These are phyloP conservation scores for Esox masquinongy DNA, from an alignment of 2,797 vertebrate genomes.

Conservation along the genomic window DNA sequence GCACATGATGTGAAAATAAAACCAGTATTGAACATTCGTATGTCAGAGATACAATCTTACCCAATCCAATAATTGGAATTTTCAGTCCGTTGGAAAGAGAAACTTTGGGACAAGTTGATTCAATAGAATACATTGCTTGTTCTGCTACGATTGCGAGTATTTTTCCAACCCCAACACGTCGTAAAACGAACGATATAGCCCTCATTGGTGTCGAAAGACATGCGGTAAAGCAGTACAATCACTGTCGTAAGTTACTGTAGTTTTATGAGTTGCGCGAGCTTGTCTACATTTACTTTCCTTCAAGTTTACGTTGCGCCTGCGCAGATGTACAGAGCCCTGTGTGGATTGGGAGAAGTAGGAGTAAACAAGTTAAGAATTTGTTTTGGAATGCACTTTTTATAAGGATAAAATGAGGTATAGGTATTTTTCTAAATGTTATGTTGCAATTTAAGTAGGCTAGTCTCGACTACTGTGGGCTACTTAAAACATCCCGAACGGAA, in stretches of 20 bases:
- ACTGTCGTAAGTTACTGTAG: neutral
- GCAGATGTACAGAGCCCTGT: neutral
- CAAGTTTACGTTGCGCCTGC: neutral
- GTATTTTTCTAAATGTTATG: neutral
- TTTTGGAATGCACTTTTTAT: neutral
- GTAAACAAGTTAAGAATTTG: neutral
- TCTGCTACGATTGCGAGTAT: too few species aligned
- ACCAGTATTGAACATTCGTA: neutral
- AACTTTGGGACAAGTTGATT: conserved; percentile 55
- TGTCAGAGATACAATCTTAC: conserved; percentile 30
- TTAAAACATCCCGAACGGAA: neutral
- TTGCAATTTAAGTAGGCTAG: neutral
- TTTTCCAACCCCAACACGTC: neutral
- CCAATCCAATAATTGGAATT: conserved; percentile 72
- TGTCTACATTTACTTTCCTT: neutral
- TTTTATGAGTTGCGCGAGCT: neutral
- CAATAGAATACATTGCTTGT: conserved; percentile 30
- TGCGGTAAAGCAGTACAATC: neutral
- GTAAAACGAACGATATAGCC: neutral
- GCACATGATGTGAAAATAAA: neutral
- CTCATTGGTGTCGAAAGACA: neutral
- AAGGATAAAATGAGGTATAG: conserved; percentile 60
- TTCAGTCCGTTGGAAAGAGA: conserved; percentile 70
- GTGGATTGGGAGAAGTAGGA: neutral
- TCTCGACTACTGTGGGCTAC: neutral